Evolutionary conservation across 2,797 vertebrate species (phyloP).

Genomic region (Falco concolor): DNA sequence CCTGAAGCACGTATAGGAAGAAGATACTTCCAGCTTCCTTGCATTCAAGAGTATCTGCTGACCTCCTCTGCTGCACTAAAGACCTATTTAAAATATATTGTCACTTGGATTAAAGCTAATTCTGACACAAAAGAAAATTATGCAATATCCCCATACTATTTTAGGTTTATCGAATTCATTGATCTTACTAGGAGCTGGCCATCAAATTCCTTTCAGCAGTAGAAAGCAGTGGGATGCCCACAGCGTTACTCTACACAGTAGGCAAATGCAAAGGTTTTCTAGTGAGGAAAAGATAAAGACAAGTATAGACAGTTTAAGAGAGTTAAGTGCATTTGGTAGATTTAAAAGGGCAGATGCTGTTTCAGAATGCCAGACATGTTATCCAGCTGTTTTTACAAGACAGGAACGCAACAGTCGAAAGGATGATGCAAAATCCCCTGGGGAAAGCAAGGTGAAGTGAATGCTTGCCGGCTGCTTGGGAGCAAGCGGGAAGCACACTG

Average conservation of each 20-base stretch:
- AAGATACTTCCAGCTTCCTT: not conserved
- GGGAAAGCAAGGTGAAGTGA: not conserved
- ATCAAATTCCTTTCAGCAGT: not conserved
- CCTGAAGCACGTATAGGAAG: not conserved
- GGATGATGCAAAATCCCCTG: not conserved
- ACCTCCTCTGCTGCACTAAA: not conserved
- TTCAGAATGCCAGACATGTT: not conserved
- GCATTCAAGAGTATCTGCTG: not conserved
- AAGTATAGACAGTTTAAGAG: not conserved
- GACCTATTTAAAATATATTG: not conserved
- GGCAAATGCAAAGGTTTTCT: not conserved
- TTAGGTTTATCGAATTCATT: not conserved
- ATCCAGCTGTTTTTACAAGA: not conserved
- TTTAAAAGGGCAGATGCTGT: not conserved
- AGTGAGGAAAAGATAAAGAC: not conserved
- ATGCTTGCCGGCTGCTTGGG: too few species aligned
- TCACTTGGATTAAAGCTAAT: not conserved
- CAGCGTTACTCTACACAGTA: not conserved
- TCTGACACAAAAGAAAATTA: not conserved
- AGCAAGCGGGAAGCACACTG: not conserved
- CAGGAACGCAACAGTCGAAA: not conserved
- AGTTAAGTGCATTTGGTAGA: not conserved
- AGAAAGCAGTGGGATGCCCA: not conserved
- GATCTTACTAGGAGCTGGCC: not conserved
- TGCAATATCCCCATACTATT: fast-evolving